These are phyloP conservation scores for Idaea straminata DNA, from an alignment of 2,888 invertebrate species.

Conservation along the genomic window DNA sequence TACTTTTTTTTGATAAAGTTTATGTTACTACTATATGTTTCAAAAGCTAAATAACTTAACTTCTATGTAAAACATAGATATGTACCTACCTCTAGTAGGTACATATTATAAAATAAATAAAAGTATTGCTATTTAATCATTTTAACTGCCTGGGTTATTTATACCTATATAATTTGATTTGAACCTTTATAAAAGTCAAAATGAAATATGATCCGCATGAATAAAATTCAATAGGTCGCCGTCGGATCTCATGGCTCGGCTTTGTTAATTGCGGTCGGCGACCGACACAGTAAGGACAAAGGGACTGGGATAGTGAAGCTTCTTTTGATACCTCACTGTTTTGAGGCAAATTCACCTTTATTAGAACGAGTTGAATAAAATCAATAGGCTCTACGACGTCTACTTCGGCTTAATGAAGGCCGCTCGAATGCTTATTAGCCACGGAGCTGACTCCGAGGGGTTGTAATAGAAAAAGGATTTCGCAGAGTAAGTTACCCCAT, in stretches of 20 bases:
- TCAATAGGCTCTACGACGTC: constrained; percentile 56
- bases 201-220: constrained; percentile 33
- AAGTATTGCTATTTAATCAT: too few relatives aligned
- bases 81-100: too few relatives aligned
- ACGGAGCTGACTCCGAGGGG: constrained; percentile 50
- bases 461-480: constrained; percentile 54
- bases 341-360: constrained; percentile 62
- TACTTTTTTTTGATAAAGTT: background rate
- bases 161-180: constrained; percentile 4
- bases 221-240: constrained; percentile 35
- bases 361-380: constrained; percentile 60
- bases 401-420: constrained; percentile 62
- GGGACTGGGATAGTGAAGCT: constrained; percentile 47
- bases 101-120: too few relatives aligned
- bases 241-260: constrained; percentile 40
- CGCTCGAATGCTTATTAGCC: constrained; percentile 65
- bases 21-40: too few relatives aligned
- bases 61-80: too few relatives aligned
- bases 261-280: constrained; percentile 47
- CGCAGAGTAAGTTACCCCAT: constrained; percentile 24
- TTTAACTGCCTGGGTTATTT: background rate
- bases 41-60: too few relatives aligned
- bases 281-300: constrained; percentile 45
- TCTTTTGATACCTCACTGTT: constrained; percentile 56
- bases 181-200: constrained; percentile 22